These are phyloP conservation scores for Myanophis thanlyinensis DNA, from an alignment of 2,113 vertebrate species.

Conservation along the genomic window DNA sequence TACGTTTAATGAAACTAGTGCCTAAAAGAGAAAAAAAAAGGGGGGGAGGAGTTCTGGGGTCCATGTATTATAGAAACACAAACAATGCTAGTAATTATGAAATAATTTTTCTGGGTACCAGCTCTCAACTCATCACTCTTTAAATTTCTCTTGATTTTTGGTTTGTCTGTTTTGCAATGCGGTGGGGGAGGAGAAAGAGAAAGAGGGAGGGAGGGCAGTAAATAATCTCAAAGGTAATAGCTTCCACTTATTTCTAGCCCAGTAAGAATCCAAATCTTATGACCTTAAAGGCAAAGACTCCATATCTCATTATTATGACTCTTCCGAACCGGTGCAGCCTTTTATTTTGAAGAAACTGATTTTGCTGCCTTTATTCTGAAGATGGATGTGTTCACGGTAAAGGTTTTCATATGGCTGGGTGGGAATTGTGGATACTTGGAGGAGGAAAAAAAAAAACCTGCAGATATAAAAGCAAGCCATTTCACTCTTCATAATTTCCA, in stretches of 20 bases:
- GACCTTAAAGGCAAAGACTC: slow-evolving; percentile 56
- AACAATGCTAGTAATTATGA: neutral
- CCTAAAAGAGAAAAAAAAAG: neutral
- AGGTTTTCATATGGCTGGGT: slow-evolving; percentile 1
- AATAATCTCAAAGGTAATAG: slow-evolving; percentile 53
- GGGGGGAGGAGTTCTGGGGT: fast-evolving
- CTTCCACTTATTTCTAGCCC: slow-evolving; percentile 60
- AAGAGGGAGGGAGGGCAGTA: neutral
- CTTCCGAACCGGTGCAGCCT: slow-evolving; percentile 53
- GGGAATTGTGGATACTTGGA: slow-evolving; percentile 23
- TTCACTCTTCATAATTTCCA: slow-evolving; percentile 58
- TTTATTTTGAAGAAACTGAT: slow-evolving; percentile 61
- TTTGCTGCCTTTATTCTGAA: slow-evolving; percentile 57
- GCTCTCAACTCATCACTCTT: neutral
- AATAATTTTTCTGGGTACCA: neutral
- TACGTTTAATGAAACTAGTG: neutral
- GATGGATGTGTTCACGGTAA: slow-evolving; percentile 54
- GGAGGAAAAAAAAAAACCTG: slow-evolving; percentile 57
- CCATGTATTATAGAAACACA: fast-evolving
- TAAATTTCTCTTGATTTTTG: slow-evolving; percentile 8
- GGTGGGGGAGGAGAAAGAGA: neutral
- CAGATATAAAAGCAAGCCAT: slow-evolving; percentile 7
- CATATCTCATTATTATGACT: slow-evolving; percentile 66
- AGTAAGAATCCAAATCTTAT: slow-evolving; percentile 55
- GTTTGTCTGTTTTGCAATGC: neutral